These are phyloP conservation scores for Ctena decussata DNA, from an alignment of 2,888 invertebrate species.

Conservation along the genomic window DNA sequence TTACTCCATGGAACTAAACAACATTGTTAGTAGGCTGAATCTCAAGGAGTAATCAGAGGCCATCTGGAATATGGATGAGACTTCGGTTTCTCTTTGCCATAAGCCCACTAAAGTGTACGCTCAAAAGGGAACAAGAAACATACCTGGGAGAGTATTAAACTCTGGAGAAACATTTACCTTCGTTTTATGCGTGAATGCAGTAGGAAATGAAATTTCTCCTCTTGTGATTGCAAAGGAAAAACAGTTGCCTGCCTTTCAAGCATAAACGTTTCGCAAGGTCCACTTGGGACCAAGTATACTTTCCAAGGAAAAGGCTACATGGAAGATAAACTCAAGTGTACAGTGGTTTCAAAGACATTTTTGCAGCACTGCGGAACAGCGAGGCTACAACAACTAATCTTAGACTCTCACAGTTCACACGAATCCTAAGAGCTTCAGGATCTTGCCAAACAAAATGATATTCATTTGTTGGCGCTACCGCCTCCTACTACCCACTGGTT, in stretches of 20 bases:
- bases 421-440: too few species aligned
- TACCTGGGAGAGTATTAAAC: conserved; percentile 54
- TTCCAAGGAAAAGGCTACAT: conserved; percentile 61
- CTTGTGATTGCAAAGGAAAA: conserved; percentile 60
- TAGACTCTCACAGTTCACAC: too few species aligned
- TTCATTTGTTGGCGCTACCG: too few species aligned
- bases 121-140: conserved; percentile 5
- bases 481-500: too few species aligned
- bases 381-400: conserved; percentile 34
- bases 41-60: background rate
- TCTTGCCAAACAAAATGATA: too few species aligned
- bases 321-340: conserved; percentile 46
- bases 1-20: conserved; percentile 1
- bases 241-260: conserved; percentile 31
- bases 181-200: conserved; percentile 62
- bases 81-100: background rate
- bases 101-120: background rate
- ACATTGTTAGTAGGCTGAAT: background rate
- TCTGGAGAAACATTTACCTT: conserved; percentile 57
- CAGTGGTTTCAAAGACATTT: conserved; percentile 45
- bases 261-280: conserved; percentile 36
- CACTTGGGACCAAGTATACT: conserved; percentile 39
- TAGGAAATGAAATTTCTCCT: conserved; percentile 52
- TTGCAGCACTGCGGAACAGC: conserved; percentile 53
- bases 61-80: background rate